Conservation (phyloP, 2,797 vertebrate genomes). For the Enteromius thamalakanensis region DNA sequence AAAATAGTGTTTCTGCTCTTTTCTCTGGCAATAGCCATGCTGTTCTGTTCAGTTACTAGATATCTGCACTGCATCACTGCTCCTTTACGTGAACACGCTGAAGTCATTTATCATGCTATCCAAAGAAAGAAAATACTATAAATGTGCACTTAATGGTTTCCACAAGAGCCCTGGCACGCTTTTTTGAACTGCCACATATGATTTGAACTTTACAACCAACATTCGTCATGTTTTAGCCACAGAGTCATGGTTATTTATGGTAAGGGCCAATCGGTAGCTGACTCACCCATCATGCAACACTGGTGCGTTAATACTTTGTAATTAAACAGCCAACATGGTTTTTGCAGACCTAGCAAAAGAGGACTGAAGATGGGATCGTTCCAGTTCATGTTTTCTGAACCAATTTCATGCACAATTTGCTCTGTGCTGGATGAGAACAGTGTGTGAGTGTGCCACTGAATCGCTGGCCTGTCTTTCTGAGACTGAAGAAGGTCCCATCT, state of each 20-base stretch:
- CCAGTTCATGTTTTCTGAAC: conserved; percentile 64
- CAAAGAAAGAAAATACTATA: conserved; percentile 3
- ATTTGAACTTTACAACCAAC: conserved; percentile 24
- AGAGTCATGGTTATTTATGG: conserved; percentile 36
- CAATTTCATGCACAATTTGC: conserved; percentile 67
- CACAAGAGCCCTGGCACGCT: conserved; percentile 28
- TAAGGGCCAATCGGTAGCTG: conserved; percentile 34
- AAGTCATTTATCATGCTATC: conserved; percentile 31
- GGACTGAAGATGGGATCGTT: conserved; percentile 57
- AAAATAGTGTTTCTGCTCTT: conserved; percentile 26
- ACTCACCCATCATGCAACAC: conserved; percentile 43
- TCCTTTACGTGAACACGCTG: conserved; percentile 8
- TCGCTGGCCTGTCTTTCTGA: conserved; percentile 41
- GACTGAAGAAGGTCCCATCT: conserved; percentile 24
- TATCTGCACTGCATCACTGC: conserved; percentile 37
- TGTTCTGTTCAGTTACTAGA: conserved; percentile 27
- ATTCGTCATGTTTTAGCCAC: conserved; percentile 45
- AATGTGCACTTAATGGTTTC: conserved; percentile 36
- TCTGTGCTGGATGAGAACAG: conserved; percentile 56
- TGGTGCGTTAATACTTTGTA: conserved; percentile 53
- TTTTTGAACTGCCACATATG: conserved; percentile 32
- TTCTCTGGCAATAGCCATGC: conserved; percentile 7
- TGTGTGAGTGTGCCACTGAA: conserved; percentile 39
- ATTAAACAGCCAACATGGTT: conserved; percentile 60
- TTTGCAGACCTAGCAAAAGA: conserved; percentile 61